Conservation (phyloP, 2,888 invertebrate species). For the Agriopis leucophaearia region DNA sequence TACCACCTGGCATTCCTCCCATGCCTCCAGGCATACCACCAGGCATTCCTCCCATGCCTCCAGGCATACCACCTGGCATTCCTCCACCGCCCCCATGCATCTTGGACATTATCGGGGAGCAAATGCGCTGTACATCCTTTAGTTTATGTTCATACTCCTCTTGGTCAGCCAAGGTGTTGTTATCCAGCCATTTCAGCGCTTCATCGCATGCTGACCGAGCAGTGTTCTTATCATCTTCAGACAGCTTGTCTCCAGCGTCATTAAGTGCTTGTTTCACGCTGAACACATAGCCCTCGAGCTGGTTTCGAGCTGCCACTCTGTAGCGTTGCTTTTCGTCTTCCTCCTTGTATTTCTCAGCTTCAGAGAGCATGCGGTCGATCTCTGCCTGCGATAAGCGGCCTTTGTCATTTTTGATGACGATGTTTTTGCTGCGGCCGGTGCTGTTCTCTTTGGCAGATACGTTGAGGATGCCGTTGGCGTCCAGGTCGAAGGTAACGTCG, state of each 20-base stretch:
- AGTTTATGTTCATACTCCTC: slow-evolving; percentile 18
- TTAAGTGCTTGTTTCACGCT: slow-evolving; percentile 18
- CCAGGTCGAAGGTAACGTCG: slow-evolving; percentile 16
- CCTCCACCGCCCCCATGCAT: slow-evolving; percentile 14
- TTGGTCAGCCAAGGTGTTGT: slow-evolving; percentile 17
- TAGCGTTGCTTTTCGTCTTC: slow-evolving; percentile 18
- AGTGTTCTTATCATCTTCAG: slow-evolving; percentile 2
- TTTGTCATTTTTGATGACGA: slow-evolving; percentile 18
- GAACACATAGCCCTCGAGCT: slow-evolving; percentile 14
- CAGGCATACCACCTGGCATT: slow-evolving; percentile 14
- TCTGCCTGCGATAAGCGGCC: slow-evolving; percentile 21
- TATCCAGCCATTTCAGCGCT: slow-evolving; percentile 16
- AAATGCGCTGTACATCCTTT: slow-evolving; percentile 14
- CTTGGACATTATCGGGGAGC: slow-evolving; percentile 16
- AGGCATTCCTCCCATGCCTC: slow-evolving; percentile 12
- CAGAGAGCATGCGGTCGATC: slow-evolving; percentile 22
- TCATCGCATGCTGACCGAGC: slow-evolving; percentile 13
- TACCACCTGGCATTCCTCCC: slow-evolving; percentile 11
- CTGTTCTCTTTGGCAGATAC: slow-evolving; percentile 19
- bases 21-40: slow-evolving; percentile 14
- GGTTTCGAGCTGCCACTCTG: slow-evolving; percentile 15
- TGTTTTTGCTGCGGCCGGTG: slow-evolving; percentile 20
- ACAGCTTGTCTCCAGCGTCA: slow-evolving; percentile 19
- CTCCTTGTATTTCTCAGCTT: slow-evolving; percentile 20
- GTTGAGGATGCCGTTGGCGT: slow-evolving; percentile 23